A percentile compares a stretch with the other conserved stretches of the same genome.
phyloP scores from a whole-genome alignment of 2,797 vertebrate species.

The Euthynnus affinis region DNA sequence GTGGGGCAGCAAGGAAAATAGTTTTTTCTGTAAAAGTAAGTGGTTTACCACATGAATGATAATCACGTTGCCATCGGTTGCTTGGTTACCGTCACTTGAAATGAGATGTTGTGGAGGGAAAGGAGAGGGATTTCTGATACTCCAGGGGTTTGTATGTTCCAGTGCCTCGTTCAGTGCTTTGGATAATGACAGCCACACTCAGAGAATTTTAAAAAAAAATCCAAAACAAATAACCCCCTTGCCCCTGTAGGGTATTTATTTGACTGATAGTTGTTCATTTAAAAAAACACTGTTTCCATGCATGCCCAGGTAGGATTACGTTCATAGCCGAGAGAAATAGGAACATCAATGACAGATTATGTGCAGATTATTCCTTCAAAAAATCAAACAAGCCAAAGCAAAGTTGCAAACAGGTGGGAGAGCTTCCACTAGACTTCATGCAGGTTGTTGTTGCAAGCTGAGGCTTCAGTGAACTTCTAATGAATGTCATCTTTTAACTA shows the following conservation, averaged over 20 bases:
- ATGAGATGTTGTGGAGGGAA: constrained; percentile 29
- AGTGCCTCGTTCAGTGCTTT: constrained; percentile 12
- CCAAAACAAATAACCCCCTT: constrained; percentile 18
- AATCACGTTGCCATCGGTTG: constrained; percentile 57
- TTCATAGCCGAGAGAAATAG: constrained; percentile 29
- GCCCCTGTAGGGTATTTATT: background rate
- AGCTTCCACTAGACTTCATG: constrained; percentile 34
- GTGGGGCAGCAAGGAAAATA: constrained; percentile 26
- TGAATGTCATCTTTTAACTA: constrained; percentile 30
- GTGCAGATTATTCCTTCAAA: constrained; percentile 23
- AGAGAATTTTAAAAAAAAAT: constrained; percentile 2
- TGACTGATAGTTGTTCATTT: constrained; percentile 2
- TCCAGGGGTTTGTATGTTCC: constrained; percentile 27
- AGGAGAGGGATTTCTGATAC: constrained; percentile 35
- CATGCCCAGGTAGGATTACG: constrained; percentile 18
- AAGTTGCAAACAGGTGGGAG: constrained; percentile 27
- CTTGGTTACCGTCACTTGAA: constrained; percentile 65
- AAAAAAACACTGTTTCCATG: constrained; percentile 10
- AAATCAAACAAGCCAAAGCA: constrained; percentile 28
- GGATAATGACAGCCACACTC: constrained; percentile 26
- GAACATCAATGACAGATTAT: constrained; percentile 52
- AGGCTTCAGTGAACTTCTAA: constrained; percentile 4
- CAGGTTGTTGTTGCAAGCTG: background rate
- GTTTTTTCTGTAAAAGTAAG: constrained; percentile 61
- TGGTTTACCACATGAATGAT: constrained; percentile 64